Evolutionary conservation across 2,797 vertebrate genomes (phyloP), one percentile per base, ranked within the genome.

Genomic region (Phrynocephalus guinanensis): DNA sequence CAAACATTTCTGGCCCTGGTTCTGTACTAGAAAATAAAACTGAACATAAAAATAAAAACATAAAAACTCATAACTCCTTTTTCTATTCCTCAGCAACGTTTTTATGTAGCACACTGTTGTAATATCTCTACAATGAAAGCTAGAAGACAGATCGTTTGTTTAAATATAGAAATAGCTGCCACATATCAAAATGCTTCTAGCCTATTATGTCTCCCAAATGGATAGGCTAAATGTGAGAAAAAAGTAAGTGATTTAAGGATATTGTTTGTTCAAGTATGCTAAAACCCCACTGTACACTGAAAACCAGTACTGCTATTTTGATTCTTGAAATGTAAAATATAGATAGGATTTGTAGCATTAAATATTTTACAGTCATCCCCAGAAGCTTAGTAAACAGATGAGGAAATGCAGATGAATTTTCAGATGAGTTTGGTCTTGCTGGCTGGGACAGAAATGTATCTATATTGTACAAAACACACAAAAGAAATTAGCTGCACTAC

Each of bases 191-290:
- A 48, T 88, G 60, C 24, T 87, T 91, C 87, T 66, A 87, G 72
- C 6, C 56, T 85, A 48, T 90, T 90, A 5, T 0, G 10, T 82
- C 89, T 92, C 44, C 92, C 63, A 44, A 7, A 13, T 82, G 72
- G 22, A 77, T 6, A 84, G 84, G 52, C 7, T 78, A 1, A 0
- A 30, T 90, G 89, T 71, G 30, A 87, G 88, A 86, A 85, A 83
- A 92, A 82, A 89, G 6, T 5, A 6, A 88, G 48, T 91, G 52
- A 48, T 81, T 85, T 72, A 93, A 91, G 68, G 91, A 26, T n/a
- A 78, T 16, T 1, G 2, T 90, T 30, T 92, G 88, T 60, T 91
- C 60, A 84, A 85, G 56, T 87, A 67, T 86, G n/a, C 78, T 88
- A 86, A 85, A 92, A 90, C 48, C 80, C 3, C 82, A 4, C 52